phyloP scores from a whole-genome alignment of 1,140 invertebrate species.

The Drosophila murphyi region DNA sequence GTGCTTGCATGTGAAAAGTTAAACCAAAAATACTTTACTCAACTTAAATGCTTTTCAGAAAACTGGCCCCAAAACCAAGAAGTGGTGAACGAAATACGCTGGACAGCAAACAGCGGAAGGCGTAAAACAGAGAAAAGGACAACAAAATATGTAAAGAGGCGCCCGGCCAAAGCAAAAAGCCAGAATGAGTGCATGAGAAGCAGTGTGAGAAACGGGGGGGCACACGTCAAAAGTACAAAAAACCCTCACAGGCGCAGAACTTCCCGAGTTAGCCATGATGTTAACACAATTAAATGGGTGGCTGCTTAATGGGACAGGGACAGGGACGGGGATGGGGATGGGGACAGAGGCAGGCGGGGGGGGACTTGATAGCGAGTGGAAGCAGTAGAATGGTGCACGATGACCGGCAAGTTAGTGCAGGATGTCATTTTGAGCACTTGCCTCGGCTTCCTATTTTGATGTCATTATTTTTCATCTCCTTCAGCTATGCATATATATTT shows the following conservation, averaged over 20 bases:
- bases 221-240: conserved; percentile 40
- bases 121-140: conserved; percentile 30
- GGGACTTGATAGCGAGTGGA: neutral
- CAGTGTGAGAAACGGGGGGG: neutral
- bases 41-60: conserved; percentile 59
- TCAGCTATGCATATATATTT: neutral
- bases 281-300: conserved; percentile 70
- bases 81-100: neutral
- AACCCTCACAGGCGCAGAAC: neutral
- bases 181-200: conserved; percentile 15
- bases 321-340: neutral
- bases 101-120: conserved; percentile 29
- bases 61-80: conserved; percentile 32
- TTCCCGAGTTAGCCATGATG: conserved; percentile 36
- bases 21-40: conserved; percentile 65
- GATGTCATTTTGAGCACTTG: conserved; percentile 70
- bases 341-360: too few relatives aligned
- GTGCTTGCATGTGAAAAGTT: conserved; percentile 53
- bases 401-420: conserved; percentile 59
- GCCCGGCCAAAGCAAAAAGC: conserved; percentile 5
- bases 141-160: conserved; percentile 46
- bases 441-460: conserved; percentile 52
- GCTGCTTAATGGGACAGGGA: neutral
- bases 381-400: conserved; percentile 34
- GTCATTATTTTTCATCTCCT: conserved; percentile 56